Conservation (phyloP, 2,888 invertebrate species). For the Phaedon cochleariae region DNA sequence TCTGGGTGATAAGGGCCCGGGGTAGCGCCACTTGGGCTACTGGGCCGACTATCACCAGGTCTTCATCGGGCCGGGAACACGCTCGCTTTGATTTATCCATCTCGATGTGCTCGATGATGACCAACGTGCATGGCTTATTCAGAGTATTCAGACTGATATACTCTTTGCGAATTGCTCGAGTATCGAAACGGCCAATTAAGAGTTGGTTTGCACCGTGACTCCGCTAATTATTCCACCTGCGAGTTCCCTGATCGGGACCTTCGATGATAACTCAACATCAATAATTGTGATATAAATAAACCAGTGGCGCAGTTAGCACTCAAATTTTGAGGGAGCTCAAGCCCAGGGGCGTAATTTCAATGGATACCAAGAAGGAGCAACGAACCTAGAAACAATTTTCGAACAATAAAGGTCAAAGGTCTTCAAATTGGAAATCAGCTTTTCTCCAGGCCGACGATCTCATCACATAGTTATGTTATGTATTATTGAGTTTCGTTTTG, state of each 20-base stretch:
- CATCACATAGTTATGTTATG: too few species aligned
- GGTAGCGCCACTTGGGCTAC: conserved; percentile 52
- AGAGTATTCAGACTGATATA: too few species aligned
- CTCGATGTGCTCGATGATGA: conserved; percentile 56
- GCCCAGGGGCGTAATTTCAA: too few species aligned
- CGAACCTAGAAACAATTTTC: too few species aligned
- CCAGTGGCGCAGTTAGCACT: too few species aligned
- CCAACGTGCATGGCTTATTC: conserved; percentile 16
- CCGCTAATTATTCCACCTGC: conserved; percentile 41
- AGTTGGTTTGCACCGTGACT: conserved; percentile 47
- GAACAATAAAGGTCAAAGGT: too few species aligned
- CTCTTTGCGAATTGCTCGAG: conserved; percentile 18
- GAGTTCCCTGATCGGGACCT: background rate
- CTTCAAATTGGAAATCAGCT: too few species aligned
- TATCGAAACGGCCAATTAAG: conserved; percentile 52
- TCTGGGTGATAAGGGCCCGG: conserved; percentile 45
- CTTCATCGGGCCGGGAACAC: conserved; percentile 54
- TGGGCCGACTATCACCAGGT: conserved; percentile 50
- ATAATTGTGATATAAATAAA: too few species aligned
- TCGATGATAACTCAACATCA: background rate
- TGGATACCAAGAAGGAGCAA: too few species aligned
- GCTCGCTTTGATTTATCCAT: conserved; percentile 55
- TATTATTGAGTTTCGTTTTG: too few species aligned
- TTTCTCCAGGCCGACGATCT: too few species aligned
- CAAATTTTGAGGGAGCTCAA: too few species aligned